A percentile compares a stretch with the other conserved stretches of the same genome.
phyloP scores from a whole-genome alignment of 2,113 vertebrate species.

The Arenaria interpres region DNA sequence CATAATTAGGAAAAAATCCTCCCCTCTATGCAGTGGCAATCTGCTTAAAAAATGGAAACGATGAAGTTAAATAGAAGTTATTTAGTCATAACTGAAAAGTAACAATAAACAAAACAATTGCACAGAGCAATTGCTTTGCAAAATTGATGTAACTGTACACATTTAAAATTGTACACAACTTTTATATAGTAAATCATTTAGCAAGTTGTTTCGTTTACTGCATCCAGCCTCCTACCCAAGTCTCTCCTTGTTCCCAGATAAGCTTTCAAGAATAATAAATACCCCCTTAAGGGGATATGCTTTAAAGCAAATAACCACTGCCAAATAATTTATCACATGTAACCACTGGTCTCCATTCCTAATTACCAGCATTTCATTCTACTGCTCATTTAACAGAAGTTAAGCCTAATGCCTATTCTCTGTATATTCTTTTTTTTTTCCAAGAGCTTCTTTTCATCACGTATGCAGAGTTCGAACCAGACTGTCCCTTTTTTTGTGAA shows the following conservation, averaged over 20 bases:
- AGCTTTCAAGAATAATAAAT: slow-evolving; percentile 62
- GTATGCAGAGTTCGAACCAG: slow-evolving; percentile 13
- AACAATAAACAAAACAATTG: background rate
- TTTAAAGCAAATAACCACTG: slow-evolving; percentile 61
- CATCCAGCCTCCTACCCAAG: slow-evolving; percentile 9
- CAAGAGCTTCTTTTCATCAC: background rate
- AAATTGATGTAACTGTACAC: slow-evolving; percentile 26
- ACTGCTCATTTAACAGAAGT: background rate
- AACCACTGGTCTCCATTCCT: slow-evolving; percentile 45
- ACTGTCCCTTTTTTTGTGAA: slow-evolving; percentile 10
- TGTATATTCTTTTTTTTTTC: background rate
- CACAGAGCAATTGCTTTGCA: slow-evolving; percentile 1
- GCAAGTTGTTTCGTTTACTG: slow-evolving; percentile 22
- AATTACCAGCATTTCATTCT: slow-evolving; percentile 43
- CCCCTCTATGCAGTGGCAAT: background rate
- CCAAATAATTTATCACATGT: slow-evolving; percentile 62
- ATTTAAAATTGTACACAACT: slow-evolving; percentile 45
- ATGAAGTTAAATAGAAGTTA: background rate
- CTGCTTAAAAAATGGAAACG: background rate
- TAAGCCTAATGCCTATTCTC: background rate
- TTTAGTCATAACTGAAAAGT: slow-evolving; percentile 7
- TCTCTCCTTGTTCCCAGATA: slow-evolving; percentile 40
- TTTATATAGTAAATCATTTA: slow-evolving; percentile 41
- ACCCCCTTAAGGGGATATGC: slow-evolving; percentile 42
- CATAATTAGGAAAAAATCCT: background rate